phyloP scores from a whole-genome alignment of 2,113 vertebrate species.

The Diadophis punctatus region DNA sequence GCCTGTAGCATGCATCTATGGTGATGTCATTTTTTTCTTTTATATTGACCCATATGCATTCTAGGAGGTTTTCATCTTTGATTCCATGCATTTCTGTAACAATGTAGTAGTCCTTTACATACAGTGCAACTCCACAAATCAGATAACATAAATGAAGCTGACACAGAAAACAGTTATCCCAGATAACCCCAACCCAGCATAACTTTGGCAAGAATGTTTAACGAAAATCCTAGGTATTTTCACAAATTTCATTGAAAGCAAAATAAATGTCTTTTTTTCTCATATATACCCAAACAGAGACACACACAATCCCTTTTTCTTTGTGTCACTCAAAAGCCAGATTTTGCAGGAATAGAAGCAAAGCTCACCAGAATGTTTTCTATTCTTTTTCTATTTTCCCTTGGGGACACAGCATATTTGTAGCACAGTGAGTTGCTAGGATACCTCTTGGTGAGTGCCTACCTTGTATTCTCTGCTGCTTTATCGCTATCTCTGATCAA shows the following conservation, averaged over 20 bases:
- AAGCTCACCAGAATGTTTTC: background rate
- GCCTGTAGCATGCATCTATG: no score
- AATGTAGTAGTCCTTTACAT: no score
- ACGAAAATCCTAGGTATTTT: background rate
- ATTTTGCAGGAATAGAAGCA: background rate
- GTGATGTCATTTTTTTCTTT: no score
- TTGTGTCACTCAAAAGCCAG: background rate
- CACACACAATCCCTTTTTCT: background rate
- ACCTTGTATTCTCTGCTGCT: background rate
- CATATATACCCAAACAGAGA: background rate
- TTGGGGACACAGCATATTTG: background rate
- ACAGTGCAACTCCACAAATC: no score
- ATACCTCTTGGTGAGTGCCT: slow-evolving; percentile 2
- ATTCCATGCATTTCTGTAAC: no score
- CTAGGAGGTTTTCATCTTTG: no score
- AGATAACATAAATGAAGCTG: background rate
- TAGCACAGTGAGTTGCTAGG: slow-evolving; percentile 18
- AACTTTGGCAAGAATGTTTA: background rate
- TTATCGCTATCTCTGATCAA: background rate
- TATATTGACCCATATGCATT: no score
- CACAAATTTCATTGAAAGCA: background rate
- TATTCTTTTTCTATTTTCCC: background rate
- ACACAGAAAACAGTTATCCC: background rate
- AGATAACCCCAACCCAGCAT: background rate
- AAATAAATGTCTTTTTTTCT: background rate